Evolutionary conservation across 2,888 invertebrate genomes (phyloP).

Genomic region (Caenorhabditis virilis): DNA sequence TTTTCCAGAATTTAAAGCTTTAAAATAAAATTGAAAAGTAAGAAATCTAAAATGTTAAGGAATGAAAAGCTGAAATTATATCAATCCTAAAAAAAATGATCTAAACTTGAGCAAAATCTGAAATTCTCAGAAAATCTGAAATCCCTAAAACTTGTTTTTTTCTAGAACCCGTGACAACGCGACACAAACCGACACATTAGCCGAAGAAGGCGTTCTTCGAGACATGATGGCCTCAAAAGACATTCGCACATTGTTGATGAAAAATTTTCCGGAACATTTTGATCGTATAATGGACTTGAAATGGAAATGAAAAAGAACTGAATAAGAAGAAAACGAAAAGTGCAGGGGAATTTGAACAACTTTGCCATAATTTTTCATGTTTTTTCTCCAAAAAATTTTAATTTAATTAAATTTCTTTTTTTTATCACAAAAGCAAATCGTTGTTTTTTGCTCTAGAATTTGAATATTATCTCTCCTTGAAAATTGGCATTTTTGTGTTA

Average conservation of each 20-base stretch:
- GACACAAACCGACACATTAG: conserved; percentile 20
- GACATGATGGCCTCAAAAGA: conserved; percentile 11
- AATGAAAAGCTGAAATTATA: not conserved
- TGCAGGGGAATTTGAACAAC: not conserved
- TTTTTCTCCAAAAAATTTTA: not conserved
- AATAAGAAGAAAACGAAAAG: not conserved
- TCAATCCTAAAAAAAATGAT: not conserved
- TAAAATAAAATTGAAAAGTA: not conserved
- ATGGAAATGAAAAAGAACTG: not conserved
- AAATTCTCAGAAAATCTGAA: too few species aligned
- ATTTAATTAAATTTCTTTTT: conserved; percentile 1
- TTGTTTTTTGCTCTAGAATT: too few species aligned
- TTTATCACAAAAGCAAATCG: not conserved
- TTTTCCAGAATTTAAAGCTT: not conserved
- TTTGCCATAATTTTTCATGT: not conserved
- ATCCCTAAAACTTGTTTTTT: too few species aligned
- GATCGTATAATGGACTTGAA: conserved; percentile 1
- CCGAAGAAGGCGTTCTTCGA: conserved; percentile 9
- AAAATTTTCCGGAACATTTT: conserved; percentile 3
- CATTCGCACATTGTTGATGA: not conserved
- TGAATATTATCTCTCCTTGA: not conserved
- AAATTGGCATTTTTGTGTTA: not conserved
- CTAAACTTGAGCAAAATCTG: too few species aligned
- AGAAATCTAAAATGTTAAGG: not conserved
- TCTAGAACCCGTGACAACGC: not conserved